Conservation (phyloP, 1,140 invertebrate genomes). For the Bemisia tabaci region DNA sequence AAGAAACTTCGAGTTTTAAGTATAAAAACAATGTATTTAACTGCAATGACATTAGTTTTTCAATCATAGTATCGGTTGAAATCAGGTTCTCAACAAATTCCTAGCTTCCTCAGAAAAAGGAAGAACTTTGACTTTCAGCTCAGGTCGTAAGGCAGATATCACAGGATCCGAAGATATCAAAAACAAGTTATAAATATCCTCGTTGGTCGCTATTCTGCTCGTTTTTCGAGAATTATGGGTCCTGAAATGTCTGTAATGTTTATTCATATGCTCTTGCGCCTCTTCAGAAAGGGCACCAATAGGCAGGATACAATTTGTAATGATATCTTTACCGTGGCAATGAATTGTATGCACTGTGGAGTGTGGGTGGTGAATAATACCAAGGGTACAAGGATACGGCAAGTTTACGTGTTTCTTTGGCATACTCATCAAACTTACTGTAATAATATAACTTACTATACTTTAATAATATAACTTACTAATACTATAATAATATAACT, state of each 20-base stretch:
- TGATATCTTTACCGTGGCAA: not conserved
- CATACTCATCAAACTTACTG: slow-evolving; percentile 3
- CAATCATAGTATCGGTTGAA: no score
- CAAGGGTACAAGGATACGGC: slow-evolving; percentile 4
- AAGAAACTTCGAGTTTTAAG: no score
- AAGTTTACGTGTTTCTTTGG: slow-evolving; percentile 5
- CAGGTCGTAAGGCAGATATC: slow-evolving; percentile 11
- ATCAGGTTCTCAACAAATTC: no score
- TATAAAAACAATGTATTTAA: no score
- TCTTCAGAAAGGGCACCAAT: slow-evolving; percentile 20
- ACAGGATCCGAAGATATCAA: slow-evolving; percentile 16
- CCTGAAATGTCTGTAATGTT: slow-evolving; percentile 14
- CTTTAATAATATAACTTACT: no score
- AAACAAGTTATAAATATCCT: slow-evolving; percentile 14
- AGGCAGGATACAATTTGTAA: slow-evolving; percentile 6
- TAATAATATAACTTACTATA: slow-evolving; percentile 6
- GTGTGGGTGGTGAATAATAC: slow-evolving; percentile 6
- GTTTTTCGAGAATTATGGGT: slow-evolving; percentile 6
- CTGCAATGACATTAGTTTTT: no score
- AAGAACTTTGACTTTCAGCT: not conserved
- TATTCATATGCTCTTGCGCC: slow-evolving; percentile 18
- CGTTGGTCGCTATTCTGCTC: slow-evolving; percentile 8
- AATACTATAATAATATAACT: no score
- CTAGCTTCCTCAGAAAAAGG: not conserved
- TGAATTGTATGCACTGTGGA: slow-evolving; percentile 1